Evolutionary conservation across 2,888 invertebrate genomes (phyloP).

Genomic region (Thymelicus sylvestris): DNA sequence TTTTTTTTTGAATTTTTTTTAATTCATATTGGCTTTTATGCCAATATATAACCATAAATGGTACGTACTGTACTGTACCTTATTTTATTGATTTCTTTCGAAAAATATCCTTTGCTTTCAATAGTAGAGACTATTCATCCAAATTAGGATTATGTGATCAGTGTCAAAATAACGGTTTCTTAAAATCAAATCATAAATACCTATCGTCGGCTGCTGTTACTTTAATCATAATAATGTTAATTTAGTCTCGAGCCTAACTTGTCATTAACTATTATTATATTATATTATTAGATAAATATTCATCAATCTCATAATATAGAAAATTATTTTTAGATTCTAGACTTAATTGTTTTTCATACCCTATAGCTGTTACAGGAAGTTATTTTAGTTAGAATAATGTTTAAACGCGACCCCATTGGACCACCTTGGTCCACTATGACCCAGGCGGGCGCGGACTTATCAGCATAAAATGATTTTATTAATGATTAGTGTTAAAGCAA

Average conservation of each 20-base stretch:
- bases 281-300: background rate
- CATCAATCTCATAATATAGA: constrained; percentile 25
- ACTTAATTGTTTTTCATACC: constrained; percentile 30
- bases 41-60: no score
- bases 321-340: constrained; percentile 15
- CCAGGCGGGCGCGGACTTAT: constrained; percentile 40
- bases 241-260: background rate
- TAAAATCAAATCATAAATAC: background rate
- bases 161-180: no score
- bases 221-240: background rate
- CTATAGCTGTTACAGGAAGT: constrained; percentile 44
- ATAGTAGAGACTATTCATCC: no score
- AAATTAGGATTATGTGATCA: no score
- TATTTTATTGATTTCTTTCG: no score
- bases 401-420: constrained; percentile 43
- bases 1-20: no score
- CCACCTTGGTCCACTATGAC: constrained; percentile 47
- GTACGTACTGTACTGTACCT: no score
- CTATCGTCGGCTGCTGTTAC: background rate
- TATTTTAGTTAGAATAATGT: constrained; percentile 48
- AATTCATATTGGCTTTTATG: no score
- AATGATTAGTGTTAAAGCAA: constrained; percentile 34
- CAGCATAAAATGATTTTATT: constrained; percentile 55
- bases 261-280: background rate
- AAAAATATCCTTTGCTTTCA: no score